phyloP scores from a whole-genome alignment of 2,113 vertebrate genomes.

The Sula dactylatra region DNA sequence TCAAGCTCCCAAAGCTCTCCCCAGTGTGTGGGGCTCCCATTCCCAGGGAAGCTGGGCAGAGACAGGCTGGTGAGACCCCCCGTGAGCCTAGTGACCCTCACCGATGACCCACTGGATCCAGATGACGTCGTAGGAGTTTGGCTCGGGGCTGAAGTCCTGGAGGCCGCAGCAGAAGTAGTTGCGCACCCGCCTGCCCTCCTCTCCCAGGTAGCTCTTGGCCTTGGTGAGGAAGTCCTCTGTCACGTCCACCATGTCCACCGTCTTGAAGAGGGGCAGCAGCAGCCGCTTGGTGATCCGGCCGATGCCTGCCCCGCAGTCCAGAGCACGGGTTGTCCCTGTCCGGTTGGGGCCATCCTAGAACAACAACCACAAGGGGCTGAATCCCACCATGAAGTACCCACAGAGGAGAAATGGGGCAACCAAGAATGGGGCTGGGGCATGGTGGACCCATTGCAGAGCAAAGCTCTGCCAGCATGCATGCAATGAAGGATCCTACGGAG shows the following conservation, averaged over 20 bases:
- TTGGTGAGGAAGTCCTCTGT: slow-evolving; percentile 91
- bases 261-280: slow-evolving; percentile 88
- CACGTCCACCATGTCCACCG: slow-evolving; percentile 93
- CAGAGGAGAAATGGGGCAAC: not conserved
- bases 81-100: slow-evolving; percentile 36
- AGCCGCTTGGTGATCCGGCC: slow-evolving; percentile 93
- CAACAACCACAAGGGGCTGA: not conserved
- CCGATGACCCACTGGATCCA: slow-evolving; percentile 99
- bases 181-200: slow-evolving; percentile 84
- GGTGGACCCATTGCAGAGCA: not conserved
- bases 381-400: rapidly evolving
- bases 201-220: slow-evolving; percentile 88
- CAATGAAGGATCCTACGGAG: not conserved
- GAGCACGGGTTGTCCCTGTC: slow-evolving; percentile 79
- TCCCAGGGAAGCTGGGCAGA: not conserved
- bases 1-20: not conserved
- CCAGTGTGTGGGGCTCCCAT: rapidly evolving
- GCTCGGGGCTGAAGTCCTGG: slow-evolving; percentile 90
- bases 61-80: not conserved
- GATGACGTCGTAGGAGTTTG: slow-evolving; percentile 88
- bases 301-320: slow-evolving; percentile 95
- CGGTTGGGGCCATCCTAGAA: slow-evolving; percentile 85
- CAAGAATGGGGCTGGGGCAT: not conserved
- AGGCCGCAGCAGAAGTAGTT: slow-evolving; percentile 91
- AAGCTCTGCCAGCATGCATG: rapidly evolving